Base-by-base conservation (phyloP, 2,113 vertebrate species). In the Protobothrops flavoviridis region DNA sequence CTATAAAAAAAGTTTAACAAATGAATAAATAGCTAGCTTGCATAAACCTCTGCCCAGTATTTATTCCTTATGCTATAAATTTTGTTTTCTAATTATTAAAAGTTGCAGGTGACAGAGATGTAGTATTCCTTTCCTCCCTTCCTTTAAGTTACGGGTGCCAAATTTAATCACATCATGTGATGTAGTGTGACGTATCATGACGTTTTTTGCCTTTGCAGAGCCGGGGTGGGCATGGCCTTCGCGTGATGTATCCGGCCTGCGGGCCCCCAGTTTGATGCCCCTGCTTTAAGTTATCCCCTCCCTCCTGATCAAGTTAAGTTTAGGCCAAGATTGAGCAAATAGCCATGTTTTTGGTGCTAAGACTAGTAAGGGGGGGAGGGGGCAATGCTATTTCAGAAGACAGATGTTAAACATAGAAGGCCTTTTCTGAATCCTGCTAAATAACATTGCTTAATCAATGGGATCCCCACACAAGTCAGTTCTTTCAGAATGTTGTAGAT, bases 181-280 rank as follows among this genome's bases (percentile, higher is more conserved):
- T 0, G 1, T 69, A 33, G 12, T 0, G 4, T n/a, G 61, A 69
- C 13, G 1, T 33, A n/a, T n/a, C 61, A 15, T 12, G 6, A 59
- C 23, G 4, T 64, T 64, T 64, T 69, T 69, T 69, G 29, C 64
- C 64, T 69, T 69, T 69, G 64, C 2, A 0, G 29, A 69, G 12
- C 64, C 13, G 4, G 12, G 12, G 12, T 69, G 4, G 12, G 29
- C 3, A 13, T n/a, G 64, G 12, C 64, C 64, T 69, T 2, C 24
- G 0, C 1, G 3, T 61, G 59, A 61, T 10, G 24, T 8, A 61
- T 61, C 57, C 10, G 24, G 23, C 57, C 9, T 0, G 0, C 3
- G 3, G 57, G 57, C 57, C 0, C 3, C 57, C 57, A 61, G 23
- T 61, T 61, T 61, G 61, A 69, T 1, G n/a, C 69, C 7, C 17